These are phyloP conservation scores for Protophormia terraenovae DNA, from an alignment of 2,888 invertebrate species.

Conservation along the genomic window DNA sequence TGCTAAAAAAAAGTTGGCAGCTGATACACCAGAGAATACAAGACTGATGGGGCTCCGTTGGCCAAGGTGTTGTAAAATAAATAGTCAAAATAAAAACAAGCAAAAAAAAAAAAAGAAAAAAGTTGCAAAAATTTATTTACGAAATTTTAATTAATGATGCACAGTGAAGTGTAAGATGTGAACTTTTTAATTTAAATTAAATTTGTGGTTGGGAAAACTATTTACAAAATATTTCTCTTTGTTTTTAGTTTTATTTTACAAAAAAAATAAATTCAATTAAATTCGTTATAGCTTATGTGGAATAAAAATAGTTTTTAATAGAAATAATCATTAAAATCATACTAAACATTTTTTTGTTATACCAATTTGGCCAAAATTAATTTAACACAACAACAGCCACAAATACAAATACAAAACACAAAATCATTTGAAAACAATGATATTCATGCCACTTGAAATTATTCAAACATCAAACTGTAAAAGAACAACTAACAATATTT, in stretches of 20 bases:
- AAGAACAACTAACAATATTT: conserved; percentile 32
- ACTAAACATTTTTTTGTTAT: background rate
- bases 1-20: conserved; percentile 15
- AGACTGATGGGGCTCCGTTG: conserved; percentile 6
- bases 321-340: background rate
- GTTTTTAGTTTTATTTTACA: background rate
- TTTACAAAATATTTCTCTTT: background rate
- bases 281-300: background rate
- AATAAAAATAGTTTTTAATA: conserved; percentile 11
- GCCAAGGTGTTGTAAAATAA: conserved; percentile 40
- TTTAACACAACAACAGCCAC: background rate
- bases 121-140: background rate
- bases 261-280: background rate
- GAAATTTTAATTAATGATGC: conserved; percentile 40
- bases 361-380: background rate
- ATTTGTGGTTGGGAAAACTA: conserved; percentile 22
- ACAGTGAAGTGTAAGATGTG: conserved; percentile 41
- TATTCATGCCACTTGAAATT: conserved; percentile 26
- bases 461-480: conserved; percentile 22
- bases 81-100: background rate
- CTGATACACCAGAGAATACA: conserved; percentile 3
- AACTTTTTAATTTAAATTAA: conserved; percentile 46
- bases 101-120: background rate
- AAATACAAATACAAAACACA: too few species aligned
- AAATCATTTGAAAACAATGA: background rate